Percentiles rank a stretch among this genome's conserved stretches.
phyloP scores from a whole-genome alignment of 2,888 invertebrate genomes.

The Agrochola macilenta region DNA sequence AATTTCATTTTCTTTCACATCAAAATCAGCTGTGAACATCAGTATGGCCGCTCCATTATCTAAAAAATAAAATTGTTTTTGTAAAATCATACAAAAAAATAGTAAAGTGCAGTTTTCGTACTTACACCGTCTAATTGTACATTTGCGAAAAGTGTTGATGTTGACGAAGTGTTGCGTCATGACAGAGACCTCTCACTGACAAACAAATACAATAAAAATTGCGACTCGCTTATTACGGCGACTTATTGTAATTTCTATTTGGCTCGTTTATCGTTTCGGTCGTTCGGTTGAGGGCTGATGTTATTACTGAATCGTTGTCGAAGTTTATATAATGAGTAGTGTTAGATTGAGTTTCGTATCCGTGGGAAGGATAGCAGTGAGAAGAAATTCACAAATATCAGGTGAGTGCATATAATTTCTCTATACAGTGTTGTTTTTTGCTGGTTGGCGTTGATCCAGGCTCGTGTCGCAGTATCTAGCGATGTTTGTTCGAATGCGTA shows the following conservation, averaged over 20 bases:
- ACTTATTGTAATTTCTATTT: constrained; percentile 80
- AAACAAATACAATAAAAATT: constrained; percentile 90
- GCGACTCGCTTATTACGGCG: constrained; percentile 77
- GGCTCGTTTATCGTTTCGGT: constrained; percentile 72
- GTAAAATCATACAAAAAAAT: constrained; percentile 84
- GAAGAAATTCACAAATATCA: constrained; percentile 87
- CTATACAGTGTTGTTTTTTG: constrained; percentile 73
- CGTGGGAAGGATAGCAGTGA: constrained; percentile 87
- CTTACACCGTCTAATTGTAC: constrained; percentile 80
- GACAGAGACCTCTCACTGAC: constrained; percentile 90
- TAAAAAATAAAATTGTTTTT: constrained; percentile 87
- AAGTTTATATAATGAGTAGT: constrained; percentile 86
- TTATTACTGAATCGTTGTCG: constrained; percentile 79
- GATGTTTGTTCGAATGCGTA: constrained; percentile 68
- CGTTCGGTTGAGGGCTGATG: constrained; percentile 82
- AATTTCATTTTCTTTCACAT: constrained; percentile 86
- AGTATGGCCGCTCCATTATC: constrained; percentile 89
- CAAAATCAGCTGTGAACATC: constrained; percentile 91
- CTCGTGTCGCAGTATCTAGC: constrained; percentile 75
- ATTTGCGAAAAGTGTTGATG: constrained; percentile 84
- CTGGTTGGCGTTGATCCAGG: constrained; percentile 83
- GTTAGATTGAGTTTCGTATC: constrained; percentile 88
- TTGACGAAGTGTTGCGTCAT: constrained; percentile 91
- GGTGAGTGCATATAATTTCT: constrained; percentile 80
- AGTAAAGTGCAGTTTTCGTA: constrained; percentile 86